Percentiles rank a stretch among this genome's conserved stretches.
Conservation (phyloP, 30 jellyfish, hydroid and myxozoan genomes). For the Aurelia sp. region DNA sequence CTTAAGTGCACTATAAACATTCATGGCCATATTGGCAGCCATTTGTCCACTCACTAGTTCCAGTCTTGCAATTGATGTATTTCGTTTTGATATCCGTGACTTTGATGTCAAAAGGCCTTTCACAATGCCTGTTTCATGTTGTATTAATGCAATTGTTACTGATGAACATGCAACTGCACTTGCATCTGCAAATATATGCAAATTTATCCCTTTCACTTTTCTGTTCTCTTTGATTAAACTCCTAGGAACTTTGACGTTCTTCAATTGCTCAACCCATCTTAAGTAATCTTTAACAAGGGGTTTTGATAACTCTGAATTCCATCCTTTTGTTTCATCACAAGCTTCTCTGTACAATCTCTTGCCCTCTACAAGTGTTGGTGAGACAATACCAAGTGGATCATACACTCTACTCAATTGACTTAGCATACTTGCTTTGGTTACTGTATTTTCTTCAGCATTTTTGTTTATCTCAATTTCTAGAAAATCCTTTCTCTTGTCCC, state of each 20-base stretch:
- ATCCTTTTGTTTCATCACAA: too few relatives aligned
- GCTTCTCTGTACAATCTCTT: too few relatives aligned
- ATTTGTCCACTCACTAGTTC: slow-evolving; percentile 38
- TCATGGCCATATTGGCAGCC: slow-evolving; percentile 48
- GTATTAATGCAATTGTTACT: slow-evolving; percentile 41
- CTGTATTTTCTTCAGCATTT: too few relatives aligned
- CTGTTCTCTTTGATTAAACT: slow-evolving; percentile 3
- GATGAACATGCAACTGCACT: slow-evolving; percentile 11
- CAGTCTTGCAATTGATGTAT: slow-evolving; percentile 28
- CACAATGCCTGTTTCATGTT: slow-evolving; percentile 22
- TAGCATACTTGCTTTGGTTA: too few relatives aligned
- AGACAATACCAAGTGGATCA: too few relatives aligned
- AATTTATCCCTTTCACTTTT: not conserved
- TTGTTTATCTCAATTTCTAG: too few relatives aligned
- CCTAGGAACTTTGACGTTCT: slow-evolving; percentile 13
- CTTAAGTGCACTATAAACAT: slow-evolving; percentile 23
- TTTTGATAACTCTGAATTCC: slow-evolving; percentile 17
- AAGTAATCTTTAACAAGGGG: slow-evolving; percentile 18
- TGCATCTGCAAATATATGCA: too few relatives aligned
- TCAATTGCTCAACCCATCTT: slow-evolving; percentile 3
- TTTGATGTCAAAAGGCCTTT: slow-evolving; percentile 27
- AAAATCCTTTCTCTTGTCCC: too few relatives aligned
- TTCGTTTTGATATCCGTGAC: slow-evolving; percentile 31
- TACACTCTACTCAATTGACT: too few relatives aligned
- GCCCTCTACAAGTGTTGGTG: too few relatives aligned